Percentiles rank a stretch among this genome's conserved stretches.
phyloP scores from a whole-genome alignment of 1,140 invertebrate species.

The Metaphire vulgaris region DNA sequence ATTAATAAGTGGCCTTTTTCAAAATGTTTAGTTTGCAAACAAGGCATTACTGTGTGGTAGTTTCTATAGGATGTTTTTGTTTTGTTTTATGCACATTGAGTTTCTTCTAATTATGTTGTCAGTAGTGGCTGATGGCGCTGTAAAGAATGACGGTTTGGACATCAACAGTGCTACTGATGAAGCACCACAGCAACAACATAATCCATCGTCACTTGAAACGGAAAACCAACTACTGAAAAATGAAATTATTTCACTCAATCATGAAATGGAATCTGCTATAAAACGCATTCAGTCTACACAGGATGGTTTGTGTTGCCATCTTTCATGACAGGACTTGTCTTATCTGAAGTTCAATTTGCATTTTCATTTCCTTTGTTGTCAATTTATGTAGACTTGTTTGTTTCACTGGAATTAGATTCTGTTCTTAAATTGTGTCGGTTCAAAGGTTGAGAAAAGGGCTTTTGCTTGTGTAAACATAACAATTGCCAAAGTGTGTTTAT shows the following conservation, averaged over 20 bases:
- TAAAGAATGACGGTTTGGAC: no score
- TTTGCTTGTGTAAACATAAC: no score
- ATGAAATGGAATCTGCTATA: constrained; percentile 57
- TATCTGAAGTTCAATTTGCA: background rate
- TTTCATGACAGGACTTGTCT: no score
- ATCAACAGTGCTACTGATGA: background rate
- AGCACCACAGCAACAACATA: background rate
- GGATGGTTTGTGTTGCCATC: constrained; percentile 54
- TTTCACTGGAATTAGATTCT: background rate
- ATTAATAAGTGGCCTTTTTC: no score
- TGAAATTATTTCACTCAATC: constrained; percentile 58
- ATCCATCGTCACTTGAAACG: constrained; percentile 41
- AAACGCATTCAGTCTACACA: constrained; percentile 56
- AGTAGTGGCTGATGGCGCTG: no score
- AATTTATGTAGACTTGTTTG: background rate
- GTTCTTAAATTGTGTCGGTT: constrained; percentile 11
- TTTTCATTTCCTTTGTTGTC: background rate
- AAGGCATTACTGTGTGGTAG: no score
- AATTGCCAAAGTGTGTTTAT: no score
- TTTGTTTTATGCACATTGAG: no score
- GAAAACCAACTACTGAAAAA: constrained; percentile 56
- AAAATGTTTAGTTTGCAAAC: no score
- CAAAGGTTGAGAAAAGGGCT: constrained; percentile 15
- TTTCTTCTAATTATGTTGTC: no score
- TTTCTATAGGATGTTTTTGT: no score